phyloP scores from a whole-genome alignment of 2,113 vertebrate genomes.

The Hipposideros armiger region DNA sequence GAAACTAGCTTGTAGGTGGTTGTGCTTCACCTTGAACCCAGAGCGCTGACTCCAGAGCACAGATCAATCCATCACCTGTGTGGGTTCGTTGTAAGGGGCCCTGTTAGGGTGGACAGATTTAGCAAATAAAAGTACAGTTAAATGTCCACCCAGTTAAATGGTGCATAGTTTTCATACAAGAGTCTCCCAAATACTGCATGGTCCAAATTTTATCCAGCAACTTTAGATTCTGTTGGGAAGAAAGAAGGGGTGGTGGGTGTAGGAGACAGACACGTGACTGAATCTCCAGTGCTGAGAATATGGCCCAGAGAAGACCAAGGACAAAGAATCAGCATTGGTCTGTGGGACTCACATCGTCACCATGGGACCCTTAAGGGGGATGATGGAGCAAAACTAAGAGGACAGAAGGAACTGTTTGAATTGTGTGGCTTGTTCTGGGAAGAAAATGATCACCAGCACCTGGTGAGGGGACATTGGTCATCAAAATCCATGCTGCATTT shows the following conservation, averaged over 20 bases:
- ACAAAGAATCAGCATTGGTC: neutral
- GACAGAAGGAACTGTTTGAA: neutral
- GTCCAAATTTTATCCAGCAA: neutral
- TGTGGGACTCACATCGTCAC: neutral
- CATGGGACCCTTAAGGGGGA: neutral
- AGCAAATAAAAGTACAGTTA: neutral
- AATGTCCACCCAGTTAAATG: no score
- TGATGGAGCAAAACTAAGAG: neutral
- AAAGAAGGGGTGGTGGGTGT: neutral
- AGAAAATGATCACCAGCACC: no score
- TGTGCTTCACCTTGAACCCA: neutral
- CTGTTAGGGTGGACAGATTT: neutral
- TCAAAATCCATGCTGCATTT: neutral
- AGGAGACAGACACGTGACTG: neutral
- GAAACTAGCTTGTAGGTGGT: neutral
- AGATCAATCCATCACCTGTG: no score
- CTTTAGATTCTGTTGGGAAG: neutral
- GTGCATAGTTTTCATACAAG: neutral
- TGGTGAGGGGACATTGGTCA: neutral
- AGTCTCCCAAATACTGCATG: neutral
- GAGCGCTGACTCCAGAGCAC: neutral
- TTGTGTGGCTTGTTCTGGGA: neutral
- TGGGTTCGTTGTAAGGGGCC: neutral
- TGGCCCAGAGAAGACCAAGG: neutral
- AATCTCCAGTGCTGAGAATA: neutral